phyloP scores from a whole-genome alignment of 2,888 invertebrate species.

The Cactoblastis cactorum region DNA sequence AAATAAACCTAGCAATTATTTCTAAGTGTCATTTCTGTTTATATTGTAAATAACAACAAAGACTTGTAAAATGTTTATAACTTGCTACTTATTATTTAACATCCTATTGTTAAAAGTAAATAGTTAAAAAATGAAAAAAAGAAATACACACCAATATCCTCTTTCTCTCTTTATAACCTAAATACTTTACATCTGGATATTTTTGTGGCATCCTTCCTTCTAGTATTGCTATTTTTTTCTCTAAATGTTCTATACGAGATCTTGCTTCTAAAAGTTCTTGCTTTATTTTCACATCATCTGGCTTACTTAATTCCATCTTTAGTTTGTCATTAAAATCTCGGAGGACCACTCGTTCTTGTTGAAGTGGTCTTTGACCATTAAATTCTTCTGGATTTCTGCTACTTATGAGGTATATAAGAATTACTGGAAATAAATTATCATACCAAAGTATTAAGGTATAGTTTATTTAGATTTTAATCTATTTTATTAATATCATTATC shows the following conservation, averaged over 20 bases:
- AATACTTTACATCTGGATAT: conserved; percentile 94
- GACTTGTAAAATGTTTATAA: not conserved
- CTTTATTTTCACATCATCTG: conserved; percentile 45
- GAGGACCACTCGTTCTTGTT: conserved; percentile 42
- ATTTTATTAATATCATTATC: too few species aligned
- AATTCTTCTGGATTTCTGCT: conserved; percentile 39
- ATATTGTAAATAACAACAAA: too few species aligned
- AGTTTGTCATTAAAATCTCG: conserved; percentile 46
- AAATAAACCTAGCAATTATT: too few species aligned
- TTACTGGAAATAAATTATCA: conserved; percentile 45
- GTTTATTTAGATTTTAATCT: too few species aligned
- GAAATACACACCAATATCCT: conserved; percentile 87
- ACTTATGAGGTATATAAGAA: conserved; percentile 55
- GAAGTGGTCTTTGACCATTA: conserved; percentile 40
- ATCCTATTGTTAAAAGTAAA: not conserved
- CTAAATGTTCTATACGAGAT: conserved; percentile 82
- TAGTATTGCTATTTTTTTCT: conserved; percentile 84
- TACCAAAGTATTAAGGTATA: too few species aligned
- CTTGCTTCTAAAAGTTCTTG: conserved; percentile 81
- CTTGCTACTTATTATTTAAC: not conserved
- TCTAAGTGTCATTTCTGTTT: too few species aligned
- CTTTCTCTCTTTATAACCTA: conserved; percentile 94
- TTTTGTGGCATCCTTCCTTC: conserved; percentile 88
- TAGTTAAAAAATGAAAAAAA: not conserved
- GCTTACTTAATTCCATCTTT: conserved; percentile 39